Conservation (phyloP, 2,888 invertebrate genomes). For the Philhelius pedissequus region DNA sequence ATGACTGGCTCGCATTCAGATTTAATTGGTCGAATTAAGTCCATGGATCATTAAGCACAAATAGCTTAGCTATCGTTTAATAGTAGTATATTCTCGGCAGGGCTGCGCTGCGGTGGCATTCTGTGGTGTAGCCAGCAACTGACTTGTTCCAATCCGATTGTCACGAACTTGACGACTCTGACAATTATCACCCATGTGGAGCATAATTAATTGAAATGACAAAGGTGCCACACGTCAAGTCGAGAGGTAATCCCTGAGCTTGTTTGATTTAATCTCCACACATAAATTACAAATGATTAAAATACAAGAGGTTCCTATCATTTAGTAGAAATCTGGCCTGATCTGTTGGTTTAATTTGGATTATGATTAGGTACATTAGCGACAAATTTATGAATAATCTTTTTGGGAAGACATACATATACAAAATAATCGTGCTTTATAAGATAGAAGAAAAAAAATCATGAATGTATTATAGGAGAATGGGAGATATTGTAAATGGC, state of each 20-base stretch:
- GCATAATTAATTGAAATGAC: slow-evolving; percentile 49
- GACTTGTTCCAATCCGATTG: not conserved
- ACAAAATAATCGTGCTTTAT: not conserved
- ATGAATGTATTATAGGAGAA: not conserved
- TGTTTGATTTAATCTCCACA: slow-evolving; percentile 22
- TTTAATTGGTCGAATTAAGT: slow-evolving; percentile 43
- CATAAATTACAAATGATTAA: slow-evolving; percentile 39
- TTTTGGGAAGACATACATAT: not conserved
- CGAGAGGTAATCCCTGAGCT: slow-evolving; percentile 35
- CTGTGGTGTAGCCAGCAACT: not conserved
- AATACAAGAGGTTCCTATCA: not conserved
- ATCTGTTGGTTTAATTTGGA: not conserved
- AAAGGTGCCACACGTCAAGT: slow-evolving; percentile 37
- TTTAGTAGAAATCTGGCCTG: not conserved
- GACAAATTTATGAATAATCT: slow-evolving; percentile 20
- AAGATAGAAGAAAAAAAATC: not conserved
- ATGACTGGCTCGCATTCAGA: slow-evolving; percentile 7
- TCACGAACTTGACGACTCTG: slow-evolving; percentile 15
- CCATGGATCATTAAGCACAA: slow-evolving; percentile 39
- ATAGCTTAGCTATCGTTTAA: slow-evolving; percentile 1
- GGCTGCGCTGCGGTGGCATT: not conserved
- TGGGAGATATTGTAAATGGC: not conserved
- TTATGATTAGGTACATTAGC: not conserved
- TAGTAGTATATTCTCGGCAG: not conserved
- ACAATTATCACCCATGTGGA: slow-evolving; percentile 45